These are phyloP conservation scores for Choloepus didactylus DNA, from an alignment of 2,797 vertebrate genomes.

Conservation along the genomic window DNA sequence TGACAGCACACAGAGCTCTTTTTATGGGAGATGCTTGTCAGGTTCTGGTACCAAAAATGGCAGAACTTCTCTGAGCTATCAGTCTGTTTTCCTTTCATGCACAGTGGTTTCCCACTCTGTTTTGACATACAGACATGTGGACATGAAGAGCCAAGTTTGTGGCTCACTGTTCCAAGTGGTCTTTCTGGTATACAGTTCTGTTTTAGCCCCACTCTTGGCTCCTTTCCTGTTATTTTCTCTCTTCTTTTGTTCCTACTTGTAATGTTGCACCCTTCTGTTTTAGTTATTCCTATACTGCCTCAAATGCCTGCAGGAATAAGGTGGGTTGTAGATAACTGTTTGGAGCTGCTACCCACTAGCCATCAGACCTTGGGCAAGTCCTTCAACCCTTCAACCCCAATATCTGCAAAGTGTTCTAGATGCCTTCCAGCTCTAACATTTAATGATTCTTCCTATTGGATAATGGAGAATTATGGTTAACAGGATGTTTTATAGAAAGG, in stretches of 20 bases:
- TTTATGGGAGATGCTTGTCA: neutral
- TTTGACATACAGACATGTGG: neutral
- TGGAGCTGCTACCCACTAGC: neutral
- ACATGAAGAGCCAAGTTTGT: neutral
- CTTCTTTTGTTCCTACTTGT: slow-evolving; percentile 51
- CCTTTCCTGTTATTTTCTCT: neutral
- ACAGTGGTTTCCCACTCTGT: neutral
- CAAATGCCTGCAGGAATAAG: slow-evolving; percentile 44
- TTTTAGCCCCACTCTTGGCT: neutral
- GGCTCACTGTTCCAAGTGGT: neutral
- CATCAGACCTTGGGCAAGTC: neutral
- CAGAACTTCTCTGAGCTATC: neutral
- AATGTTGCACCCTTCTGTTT: slow-evolving; percentile 24
- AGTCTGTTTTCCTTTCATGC: slow-evolving; percentile 28
- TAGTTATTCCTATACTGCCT: slow-evolving; percentile 31
- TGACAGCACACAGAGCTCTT: neutral
- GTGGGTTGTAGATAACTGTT: neutral
- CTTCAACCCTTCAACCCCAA: slow-evolving; percentile 39
- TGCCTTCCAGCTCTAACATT: neutral
- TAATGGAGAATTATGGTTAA: neutral
- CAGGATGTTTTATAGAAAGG: neutral
- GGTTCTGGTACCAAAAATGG: neutral
- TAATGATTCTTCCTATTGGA: neutral
- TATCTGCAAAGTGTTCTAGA: neutral
- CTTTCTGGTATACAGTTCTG: neutral